These are phyloP conservation scores for Gisinianus flammeolus DNA, from an alignment of 2,888 invertebrate genomes.

Conservation along the genomic window DNA sequence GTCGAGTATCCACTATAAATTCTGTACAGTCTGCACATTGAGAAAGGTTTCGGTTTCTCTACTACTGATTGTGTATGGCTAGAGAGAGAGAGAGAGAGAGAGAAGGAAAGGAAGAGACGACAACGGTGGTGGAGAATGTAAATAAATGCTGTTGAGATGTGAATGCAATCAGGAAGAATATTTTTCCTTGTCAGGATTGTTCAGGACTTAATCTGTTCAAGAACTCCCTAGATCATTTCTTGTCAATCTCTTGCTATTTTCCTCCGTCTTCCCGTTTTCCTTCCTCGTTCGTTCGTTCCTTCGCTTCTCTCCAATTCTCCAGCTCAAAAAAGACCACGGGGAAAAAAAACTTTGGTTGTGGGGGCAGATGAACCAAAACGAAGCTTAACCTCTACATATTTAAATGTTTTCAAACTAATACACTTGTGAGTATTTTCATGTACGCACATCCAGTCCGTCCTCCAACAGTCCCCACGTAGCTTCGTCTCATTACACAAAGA, in stretches of 20 bases:
- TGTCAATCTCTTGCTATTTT: conserved; percentile 42
- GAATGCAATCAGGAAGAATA: conserved; percentile 48
- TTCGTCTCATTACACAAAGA: too few relatives aligned
- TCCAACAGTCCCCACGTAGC: too few relatives aligned
- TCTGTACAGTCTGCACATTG: neutral
- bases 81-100: neutral
- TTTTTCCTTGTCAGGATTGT: conserved; percentile 48
- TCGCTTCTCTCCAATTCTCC: neutral
- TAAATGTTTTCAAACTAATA: neutral
- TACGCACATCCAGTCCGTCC: too few relatives aligned
- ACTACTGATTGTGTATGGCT: neutral
- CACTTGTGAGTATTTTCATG: too few relatives aligned
- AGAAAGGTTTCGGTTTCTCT: conserved; percentile 27
- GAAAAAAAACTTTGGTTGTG: too few relatives aligned
- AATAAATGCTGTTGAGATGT: conserved; percentile 43
- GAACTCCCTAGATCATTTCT: conserved; percentile 51
- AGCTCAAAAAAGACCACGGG: neutral
- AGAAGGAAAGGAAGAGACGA: neutral
- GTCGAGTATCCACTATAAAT: too few relatives aligned
- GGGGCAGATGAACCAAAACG: neutral
- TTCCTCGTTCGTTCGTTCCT: neutral
- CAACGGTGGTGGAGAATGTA: conserved; percentile 38
- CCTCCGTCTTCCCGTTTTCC: conserved; percentile 1
- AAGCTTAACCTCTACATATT: conserved; percentile 2
- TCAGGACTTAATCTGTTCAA: conserved; percentile 47